Percentiles rank a stretch among this genome's conserved stretches.
These are phyloP conservation scores for Drosophila tsacasi DNA, from an alignment of 1,140 invertebrate species.

Conservation along the genomic window DNA sequence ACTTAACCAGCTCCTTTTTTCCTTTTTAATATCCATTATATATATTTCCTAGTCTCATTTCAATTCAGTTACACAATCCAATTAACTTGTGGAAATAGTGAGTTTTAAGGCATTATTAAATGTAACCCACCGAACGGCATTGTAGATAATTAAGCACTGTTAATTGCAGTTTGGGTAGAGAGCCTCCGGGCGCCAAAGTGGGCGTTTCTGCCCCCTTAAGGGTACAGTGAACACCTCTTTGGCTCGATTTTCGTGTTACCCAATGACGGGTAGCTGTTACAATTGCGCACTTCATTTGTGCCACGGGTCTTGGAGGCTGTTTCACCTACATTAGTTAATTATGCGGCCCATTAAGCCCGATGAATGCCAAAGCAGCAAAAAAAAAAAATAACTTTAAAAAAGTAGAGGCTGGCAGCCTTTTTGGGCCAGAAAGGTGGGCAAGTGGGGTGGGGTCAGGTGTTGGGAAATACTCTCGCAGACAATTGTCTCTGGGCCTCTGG, in stretches of 20 bases:
- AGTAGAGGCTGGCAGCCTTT: neutral
- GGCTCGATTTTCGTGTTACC: constrained; percentile 31
- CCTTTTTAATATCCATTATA: neutral
- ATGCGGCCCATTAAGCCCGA: constrained; percentile 66
- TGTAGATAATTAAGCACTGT: constrained; percentile 42
- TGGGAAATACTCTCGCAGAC: constrained; percentile 29
- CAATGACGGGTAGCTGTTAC: constrained; percentile 51
- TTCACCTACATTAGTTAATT: constrained; percentile 77
- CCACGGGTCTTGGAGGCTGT: constrained; percentile 60
- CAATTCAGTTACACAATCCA: constrained; percentile 28
- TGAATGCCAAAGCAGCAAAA: constrained; percentile 24
- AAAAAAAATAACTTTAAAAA: neutral
- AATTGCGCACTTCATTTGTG: constrained; percentile 67
- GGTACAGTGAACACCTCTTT: constrained; percentile 19
- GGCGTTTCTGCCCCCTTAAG: constrained; percentile 33
- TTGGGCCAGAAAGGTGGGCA: constrained; percentile 10
- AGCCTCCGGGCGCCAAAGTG: constrained; percentile 23
- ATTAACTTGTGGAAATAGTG: constrained; percentile 33
- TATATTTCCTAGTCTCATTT: neutral
- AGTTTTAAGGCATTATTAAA: constrained; percentile 44
- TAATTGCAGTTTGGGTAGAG: constrained; percentile 38
- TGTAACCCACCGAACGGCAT: constrained; percentile 42
- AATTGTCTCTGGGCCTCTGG: constrained; percentile 38
- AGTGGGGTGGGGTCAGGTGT: constrained; percentile 32
- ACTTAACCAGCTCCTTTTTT: too few relatives aligned